Evolutionary conservation across 2,797 vertebrate genomes (phyloP), one percentile per base, ranked within the genome.

Genomic region (Ambastaia sidthimunki): DNA sequence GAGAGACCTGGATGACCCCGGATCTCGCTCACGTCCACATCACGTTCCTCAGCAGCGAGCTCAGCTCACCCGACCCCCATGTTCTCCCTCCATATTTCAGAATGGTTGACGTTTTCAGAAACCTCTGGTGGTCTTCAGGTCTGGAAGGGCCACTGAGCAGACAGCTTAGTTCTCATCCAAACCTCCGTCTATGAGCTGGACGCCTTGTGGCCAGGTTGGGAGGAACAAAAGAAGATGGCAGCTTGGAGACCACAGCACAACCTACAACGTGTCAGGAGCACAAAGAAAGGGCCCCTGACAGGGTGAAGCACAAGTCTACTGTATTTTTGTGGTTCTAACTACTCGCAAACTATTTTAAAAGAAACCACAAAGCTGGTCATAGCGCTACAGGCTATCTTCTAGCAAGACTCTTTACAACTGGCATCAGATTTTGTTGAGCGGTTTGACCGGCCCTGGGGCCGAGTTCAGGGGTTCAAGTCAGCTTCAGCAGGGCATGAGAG

Each of bases 111-210:
- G 16, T 77, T 41, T 82, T 55, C 44, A 67, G 72, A 74, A 78
- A 23, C 57, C 79, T 74, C 76, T 83, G 57, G 57, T 82, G 63
- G 57, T 82, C 73, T 73, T 82, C 44, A 48, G 76, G 65, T 59
- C 73, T 83, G 72, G 69, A 81, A 62, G 65, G 63, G 68, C 62
- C 82, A 83, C 44, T 80, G 74, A 82, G 72, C 73, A 84, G 82
- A 83, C 81, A 85, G 73, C 79, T 81, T 60, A 52, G 72, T n/a
- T 59, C 57, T 62, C 44, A 68, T 63, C 76, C 68, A 80, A 71
- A 47, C 37, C 34, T 7, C 62, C 34, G n/a, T 74, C 74, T 84
- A 16, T 28, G 19, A 62, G 54, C 74, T 75, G 9, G 6, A 78
- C 54, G 68, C 68, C 73, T 76, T 47, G 60, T 73, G 72, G 72